Base-by-base conservation (phyloP, 2,888 invertebrate species). In the Leptarthrus brevirostris region DNA sequence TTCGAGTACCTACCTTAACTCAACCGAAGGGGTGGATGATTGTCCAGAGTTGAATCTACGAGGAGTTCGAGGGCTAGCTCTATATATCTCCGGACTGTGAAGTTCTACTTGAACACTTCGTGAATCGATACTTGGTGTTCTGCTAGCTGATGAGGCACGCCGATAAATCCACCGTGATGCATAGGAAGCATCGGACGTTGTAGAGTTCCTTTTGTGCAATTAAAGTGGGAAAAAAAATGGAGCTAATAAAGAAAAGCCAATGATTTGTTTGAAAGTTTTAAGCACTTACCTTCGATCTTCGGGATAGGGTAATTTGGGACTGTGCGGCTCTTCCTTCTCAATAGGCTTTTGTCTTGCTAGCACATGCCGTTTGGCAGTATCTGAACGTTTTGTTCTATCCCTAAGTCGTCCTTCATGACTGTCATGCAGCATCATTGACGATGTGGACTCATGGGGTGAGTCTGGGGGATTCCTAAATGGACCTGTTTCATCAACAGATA, bases 401-500 rank as follows among this genome's bases (percentile, higher is more conserved):
- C 88, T 86, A 77, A 89, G 87, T 79, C 89, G 86, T 88, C 81
- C 18, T 75, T 79, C 74, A 73, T 77, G 78, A 76, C 74, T 74
- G 14, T 79, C 79, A 18, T 74, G 64, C 20, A 77, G 54, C 10
- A 74, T 74, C 16, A 78, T 71, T 2, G 77, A 77, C 6, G 40
- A 47, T n/a, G 76, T 74, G 1, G 77, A 77, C 8, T 75, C 77
- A 34, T 77, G 73, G 2, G 76, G 49, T 22, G 75, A 75, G 2
- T 72, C 53, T 20, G 52, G 44, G 30, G 74, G 18, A 22, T 14
- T 66, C 30, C 47, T 18, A 20, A 86, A 75, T 84, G 87, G 30
- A 81, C 88, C 87, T 1, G 91, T 90, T 84, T 93, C 93, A 82
- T 94, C 94, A 74, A 94, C 93, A 73, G 93, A 93, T 75, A 94